Base-by-base conservation (phyloP, 2,888 invertebrate species). In the Ypsolopha sequella region DNA sequence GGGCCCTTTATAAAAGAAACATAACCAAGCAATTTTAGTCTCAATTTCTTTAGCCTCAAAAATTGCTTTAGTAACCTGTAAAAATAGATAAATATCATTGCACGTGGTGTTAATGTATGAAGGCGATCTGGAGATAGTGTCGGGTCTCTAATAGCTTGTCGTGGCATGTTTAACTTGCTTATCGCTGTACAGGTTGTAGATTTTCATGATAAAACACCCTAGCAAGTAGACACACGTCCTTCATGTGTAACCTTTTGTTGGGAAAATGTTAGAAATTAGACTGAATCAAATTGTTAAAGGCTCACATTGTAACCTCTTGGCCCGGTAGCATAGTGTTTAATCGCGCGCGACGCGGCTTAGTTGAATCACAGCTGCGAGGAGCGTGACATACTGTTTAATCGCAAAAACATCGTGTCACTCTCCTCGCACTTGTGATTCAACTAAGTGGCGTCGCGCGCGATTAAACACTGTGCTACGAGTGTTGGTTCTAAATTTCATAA, bases 101-200 rank as follows among this genome's bases (percentile, higher is more conserved):
- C 76, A 72, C 75, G 75, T 77, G 75, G 66, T 56, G 53, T 63
- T 64, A 69, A 72, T 70, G 70, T 70, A 69, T 60, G 60, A 60
- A 58, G 58, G 63, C 11, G 57, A 51, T 55, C 55, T 38, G 13
- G 53, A 53, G 56, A 57, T 57, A 53, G 47, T 46, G 55, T 34
- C 43, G 39, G 52, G 53, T 54, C 45, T 41, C 44, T 73, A 73
- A 74, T 65, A 64, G 63, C 63, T 63, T 68, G 68, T 68, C 65
- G 62, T 61, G 71, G 70, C 68, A 67, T 82, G 78, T 81, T 84
- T 80, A 79, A 82, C 81, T 81, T 80, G 80, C 70, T 80, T 78
- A 80, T 76, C 65, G 74, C 56, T 66, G 68, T 63, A 66, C 74
- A 70, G 68, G 75, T 76, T 76, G 76, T 72, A 79, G 80, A 81